phyloP scores from a whole-genome alignment of 2,888 invertebrate species.

The Autographa gamma region DNA sequence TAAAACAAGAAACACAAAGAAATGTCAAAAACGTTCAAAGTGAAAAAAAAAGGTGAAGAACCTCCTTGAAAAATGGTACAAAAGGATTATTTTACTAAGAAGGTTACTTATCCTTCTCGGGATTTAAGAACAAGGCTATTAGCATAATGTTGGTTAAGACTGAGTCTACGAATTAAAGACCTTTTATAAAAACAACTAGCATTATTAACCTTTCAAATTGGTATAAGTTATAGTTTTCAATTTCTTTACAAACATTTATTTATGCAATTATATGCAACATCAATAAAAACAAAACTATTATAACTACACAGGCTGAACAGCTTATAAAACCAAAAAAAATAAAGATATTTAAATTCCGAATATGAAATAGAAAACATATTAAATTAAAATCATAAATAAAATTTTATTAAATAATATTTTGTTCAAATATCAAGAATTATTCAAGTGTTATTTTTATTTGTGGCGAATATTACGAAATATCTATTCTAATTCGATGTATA shows the following conservation, averaged over 20 bases:
- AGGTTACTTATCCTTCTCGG: conserved; percentile 41
- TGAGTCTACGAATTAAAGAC: conserved; percentile 43
- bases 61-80: conserved; percentile 24
- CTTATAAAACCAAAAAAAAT: background rate
- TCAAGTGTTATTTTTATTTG: conserved; percentile 9
- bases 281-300: background rate
- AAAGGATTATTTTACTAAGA: conserved; percentile 33
- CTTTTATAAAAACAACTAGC: conserved; percentile 29
- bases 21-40: conserved; percentile 12
- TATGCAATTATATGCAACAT: background rate
- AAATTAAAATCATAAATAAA: background rate
- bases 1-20: background rate
- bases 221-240: too few species aligned
- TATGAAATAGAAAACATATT: background rate
- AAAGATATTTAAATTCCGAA: background rate
- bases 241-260: background rate
- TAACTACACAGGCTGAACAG: background rate
- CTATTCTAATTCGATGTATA: conserved; percentile 30
- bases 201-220: background rate
- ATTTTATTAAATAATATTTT: background rate
- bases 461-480: conserved; percentile 17
- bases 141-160: conserved; percentile 66
- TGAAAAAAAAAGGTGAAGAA: conserved; percentile 1
- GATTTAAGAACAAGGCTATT: conserved; percentile 62
- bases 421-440: too few species aligned